phyloP scores from a whole-genome alignment of 1,140 invertebrate species.

The Andrena cerasifolii region DNA sequence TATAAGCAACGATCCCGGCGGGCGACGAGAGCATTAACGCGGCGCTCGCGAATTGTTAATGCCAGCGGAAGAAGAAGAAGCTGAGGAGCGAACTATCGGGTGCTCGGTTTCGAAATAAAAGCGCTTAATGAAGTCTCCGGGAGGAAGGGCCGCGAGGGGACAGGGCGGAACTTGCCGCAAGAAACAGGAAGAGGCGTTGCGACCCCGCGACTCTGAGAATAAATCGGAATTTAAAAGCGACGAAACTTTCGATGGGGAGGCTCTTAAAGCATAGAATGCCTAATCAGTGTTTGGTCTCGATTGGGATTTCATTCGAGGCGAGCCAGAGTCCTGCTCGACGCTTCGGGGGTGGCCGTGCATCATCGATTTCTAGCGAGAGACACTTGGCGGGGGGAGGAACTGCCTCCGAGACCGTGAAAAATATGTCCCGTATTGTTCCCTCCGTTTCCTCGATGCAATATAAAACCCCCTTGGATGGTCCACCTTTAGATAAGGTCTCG shows the following conservation, averaged over 20 bases:
- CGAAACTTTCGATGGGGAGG: slow-evolving; percentile 52
- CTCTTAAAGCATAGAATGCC: slow-evolving; percentile 54
- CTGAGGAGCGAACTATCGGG: background rate
- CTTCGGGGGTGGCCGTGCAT: background rate
- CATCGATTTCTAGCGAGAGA: slow-evolving; percentile 37
- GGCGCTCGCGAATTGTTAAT: slow-evolving; percentile 8
- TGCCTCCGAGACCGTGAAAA: no score
- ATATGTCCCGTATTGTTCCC: no score
- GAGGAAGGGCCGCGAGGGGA: background rate
- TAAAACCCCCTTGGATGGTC: no score
- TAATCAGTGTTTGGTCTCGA: slow-evolving; percentile 46
- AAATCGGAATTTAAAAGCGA: slow-evolving; percentile 55
- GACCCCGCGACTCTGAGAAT: slow-evolving; percentile 5
- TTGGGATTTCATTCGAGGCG: background rate
- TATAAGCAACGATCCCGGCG: background rate
- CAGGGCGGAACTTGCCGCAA: no score
- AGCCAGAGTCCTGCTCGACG: background rate
- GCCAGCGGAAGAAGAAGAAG: background rate
- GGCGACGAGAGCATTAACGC: slow-evolving; percentile 4
- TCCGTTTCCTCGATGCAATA: no score
- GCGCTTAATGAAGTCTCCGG: slow-evolving; percentile 23
- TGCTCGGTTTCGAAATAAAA: slow-evolving; percentile 31
- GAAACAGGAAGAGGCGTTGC: background rate
- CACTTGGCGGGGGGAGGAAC: no score
- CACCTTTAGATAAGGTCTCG: no score